Evolutionary conservation across 2,797 vertebrate genomes (phyloP), one percentile per base, ranked within the genome.

Genomic region (Enteromius thamalakanensis): DNA sequence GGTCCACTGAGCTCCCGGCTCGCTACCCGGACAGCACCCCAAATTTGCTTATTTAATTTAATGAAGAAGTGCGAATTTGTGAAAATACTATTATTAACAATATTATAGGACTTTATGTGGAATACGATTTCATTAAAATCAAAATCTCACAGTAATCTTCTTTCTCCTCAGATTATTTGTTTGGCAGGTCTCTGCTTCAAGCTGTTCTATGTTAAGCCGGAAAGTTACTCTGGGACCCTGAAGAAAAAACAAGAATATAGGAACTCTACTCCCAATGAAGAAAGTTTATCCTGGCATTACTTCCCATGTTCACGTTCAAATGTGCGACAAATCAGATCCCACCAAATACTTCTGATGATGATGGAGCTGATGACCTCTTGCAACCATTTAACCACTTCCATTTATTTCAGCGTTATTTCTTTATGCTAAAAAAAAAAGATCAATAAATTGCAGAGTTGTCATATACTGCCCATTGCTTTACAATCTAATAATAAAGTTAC

Each of bases 211-310:
- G 75, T 95, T 29, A 83, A 83, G 11, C 91, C 93, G 0, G 89
- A 85, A 64, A 77, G 37, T 3, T 85, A 70, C 29, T 84, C 82
- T 0, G 94, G 94, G 0, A 34, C 45, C 0, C 76, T 94, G 67
- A 90, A 23, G 67, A 93, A 92, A 69, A 94, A 94, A 0, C 0
- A 92, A 32, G 21, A 78, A 34, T 87, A 81, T 94, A 0, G 94
- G 94, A 19, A 82, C 42, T 65, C 86, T 95, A 91, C 83, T 94
- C 75, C 92, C 92, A 53, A 95, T 95, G 94, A 94, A 94, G 90
- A 76, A 0, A 0, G 93, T 94, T 6, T 94, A 93, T 85, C 86
- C 85, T 0, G 91, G 89, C 9, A 95, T 94, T 84, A 92, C 91
- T 3, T 95, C 94, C 0, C 94, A 95, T 3, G 0, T 94, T 68